Evolutionary conservation across 2,797 vertebrate species (phyloP).

Genomic region (Tiaroga cobitis): DNA sequence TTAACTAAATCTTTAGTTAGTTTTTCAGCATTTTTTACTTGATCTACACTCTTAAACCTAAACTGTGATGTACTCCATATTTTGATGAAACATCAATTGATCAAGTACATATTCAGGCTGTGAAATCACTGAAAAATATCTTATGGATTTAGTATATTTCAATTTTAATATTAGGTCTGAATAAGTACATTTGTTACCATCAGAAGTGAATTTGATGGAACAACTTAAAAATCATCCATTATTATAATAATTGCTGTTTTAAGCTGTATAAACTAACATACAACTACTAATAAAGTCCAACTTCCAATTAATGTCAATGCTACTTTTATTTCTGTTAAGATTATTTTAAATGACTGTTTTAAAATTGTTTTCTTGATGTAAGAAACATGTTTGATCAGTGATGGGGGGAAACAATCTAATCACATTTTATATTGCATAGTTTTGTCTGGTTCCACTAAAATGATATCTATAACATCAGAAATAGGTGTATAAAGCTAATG

Average conservation of each 20-base stretch:
- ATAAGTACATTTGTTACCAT: background rate
- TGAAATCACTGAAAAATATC: too few relatives aligned
- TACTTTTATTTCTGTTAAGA: background rate
- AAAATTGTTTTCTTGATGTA: background rate
- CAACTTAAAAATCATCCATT: background rate
- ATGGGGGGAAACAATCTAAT: background rate
- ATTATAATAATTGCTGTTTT: background rate
- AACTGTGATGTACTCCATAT: too few relatives aligned
- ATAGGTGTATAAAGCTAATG: background rate
- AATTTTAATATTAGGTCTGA: too few relatives aligned
- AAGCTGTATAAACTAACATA: background rate
- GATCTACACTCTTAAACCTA: too few relatives aligned
- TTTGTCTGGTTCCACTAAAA: background rate
- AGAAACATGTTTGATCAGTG: background rate
- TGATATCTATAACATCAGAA: background rate
- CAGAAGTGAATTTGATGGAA: background rate
- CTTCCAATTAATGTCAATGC: background rate
- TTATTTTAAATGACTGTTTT: background rate
- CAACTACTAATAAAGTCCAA: background rate
- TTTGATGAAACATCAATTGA: too few relatives aligned
- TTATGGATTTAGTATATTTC: too few relatives aligned
- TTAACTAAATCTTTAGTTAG: background rate
- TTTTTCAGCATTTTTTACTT: background rate
- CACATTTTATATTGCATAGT: background rate
- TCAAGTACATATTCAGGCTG: too few relatives aligned